Percentiles rank a stretch among this genome's conserved stretches.
phyloP scores from a whole-genome alignment of 1,140 invertebrate species.

The Zaprionus camerounensis region DNA sequence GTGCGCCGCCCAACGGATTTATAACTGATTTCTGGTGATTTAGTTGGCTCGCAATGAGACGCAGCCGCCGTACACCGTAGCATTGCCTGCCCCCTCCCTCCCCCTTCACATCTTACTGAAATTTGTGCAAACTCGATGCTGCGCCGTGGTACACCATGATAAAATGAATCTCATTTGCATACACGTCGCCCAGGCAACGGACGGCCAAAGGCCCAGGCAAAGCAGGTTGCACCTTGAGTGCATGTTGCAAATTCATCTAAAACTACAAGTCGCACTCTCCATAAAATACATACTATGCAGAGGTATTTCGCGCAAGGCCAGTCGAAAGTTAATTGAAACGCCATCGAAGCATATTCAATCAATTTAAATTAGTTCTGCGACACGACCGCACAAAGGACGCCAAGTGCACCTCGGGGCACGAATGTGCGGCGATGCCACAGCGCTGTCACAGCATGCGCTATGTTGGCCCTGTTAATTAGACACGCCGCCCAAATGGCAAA shows the following conservation, averaged over 20 bases:
- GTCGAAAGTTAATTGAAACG: constrained; percentile 78
- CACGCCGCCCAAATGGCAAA: constrained; percentile 61
- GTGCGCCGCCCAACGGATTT: constrained; percentile 66
- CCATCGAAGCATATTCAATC: constrained; percentile 82
- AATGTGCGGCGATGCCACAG: constrained; percentile 1
- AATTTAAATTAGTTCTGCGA: constrained; percentile 80
- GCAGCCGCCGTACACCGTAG: constrained; percentile 22
- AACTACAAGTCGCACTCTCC: constrained; percentile 7
- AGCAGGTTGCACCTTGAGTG: constrained; percentile 55
- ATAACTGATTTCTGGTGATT: constrained; percentile 82
- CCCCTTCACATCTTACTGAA: constrained; percentile 53
- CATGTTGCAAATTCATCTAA: constrained; percentile 17
- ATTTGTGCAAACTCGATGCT: constrained; percentile 66
- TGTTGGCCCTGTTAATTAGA: constrained; percentile 68
- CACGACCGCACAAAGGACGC: constrained; percentile 51
- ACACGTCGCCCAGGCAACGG: constrained; percentile 3
- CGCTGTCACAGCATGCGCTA: constrained; percentile 19
- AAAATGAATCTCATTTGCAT: constrained; percentile 66
- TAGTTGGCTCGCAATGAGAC: constrained; percentile 73
- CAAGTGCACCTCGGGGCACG: constrained; percentile 12
- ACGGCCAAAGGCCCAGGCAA: background rate
- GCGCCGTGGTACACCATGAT: constrained; percentile 52
- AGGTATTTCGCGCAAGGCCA: constrained; percentile 55
- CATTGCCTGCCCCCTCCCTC: background rate
- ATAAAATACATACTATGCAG: too few relatives aligned